Base-by-base conservation (phyloP, 2,797 vertebrate genomes). In the Chelon labrosus region DNA sequence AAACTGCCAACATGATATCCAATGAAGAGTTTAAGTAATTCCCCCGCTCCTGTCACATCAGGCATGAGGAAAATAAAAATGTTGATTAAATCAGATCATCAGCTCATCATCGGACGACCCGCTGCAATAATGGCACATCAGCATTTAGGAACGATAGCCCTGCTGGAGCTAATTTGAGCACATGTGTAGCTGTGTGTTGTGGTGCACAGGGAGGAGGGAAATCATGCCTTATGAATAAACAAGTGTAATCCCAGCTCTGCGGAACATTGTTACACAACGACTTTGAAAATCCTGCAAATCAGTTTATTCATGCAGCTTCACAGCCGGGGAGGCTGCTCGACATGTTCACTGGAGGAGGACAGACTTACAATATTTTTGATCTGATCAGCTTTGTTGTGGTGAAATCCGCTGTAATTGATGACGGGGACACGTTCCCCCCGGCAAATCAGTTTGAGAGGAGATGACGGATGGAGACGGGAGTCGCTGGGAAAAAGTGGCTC, bases 331-430 rank as follows among this genome's bases (percentile, higher is more conserved):
- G 14, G 47, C 70, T 11, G 65, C 64, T 60, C 70, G 79, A 77
- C 73, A 46, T 83, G 83, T 79, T 80, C 84, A 84, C 68, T 47
- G 64, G 78, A 84, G 85, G 84, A 78, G 39, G 78, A 65, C 72
- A 65, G 66, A 71, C 54, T 58, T 72, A 67, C 70, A 27, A 49
- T 46, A 76, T 83, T 82, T 81, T 84, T 74, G 31, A 90, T 87
- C 77, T 82, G 81, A 83, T 89, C 85, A 80, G 83, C 81, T 88
- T 83, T 87, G 77, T 83, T 85, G 57, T 78, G 64, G 75, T 75
- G 73, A 86, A 77, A 87, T 80, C 79, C 70, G 65, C 62, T 63
- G 83, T 89, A 87, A 88, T 77, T 80, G 79, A 87, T 81, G 85
- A 80, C 85, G 54, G 76, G 84, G 75, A 84, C 85, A 58, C 73